These are phyloP conservation scores for Eupithecia centaureata DNA, from an alignment of 2,888 invertebrate species.

Conservation along the genomic window DNA sequence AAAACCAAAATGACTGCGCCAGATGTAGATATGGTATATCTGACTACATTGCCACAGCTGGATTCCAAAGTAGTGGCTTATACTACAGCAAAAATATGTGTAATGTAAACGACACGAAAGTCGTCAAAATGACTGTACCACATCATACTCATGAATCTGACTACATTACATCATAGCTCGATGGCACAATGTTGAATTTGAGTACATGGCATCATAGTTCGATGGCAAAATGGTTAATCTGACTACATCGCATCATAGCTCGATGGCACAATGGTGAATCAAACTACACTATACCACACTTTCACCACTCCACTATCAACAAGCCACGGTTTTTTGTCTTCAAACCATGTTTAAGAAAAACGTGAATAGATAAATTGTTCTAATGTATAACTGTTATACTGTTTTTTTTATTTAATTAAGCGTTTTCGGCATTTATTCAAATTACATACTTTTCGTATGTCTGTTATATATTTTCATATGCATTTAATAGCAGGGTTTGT, in stretches of 20 bases:
- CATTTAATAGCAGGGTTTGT: constrained; percentile 22
- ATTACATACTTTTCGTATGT: background rate
- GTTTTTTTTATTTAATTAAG: background rate
- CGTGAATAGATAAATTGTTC: background rate
- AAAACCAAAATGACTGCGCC: background rate
- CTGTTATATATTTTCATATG: constrained; percentile 24
- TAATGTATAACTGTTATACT: background rate
- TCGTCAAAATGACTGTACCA: background rate
- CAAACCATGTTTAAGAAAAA: background rate
- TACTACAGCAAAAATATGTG: too few relatives aligned
- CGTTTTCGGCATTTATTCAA: background rate
- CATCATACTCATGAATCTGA: background rate
- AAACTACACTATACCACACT: background rate
- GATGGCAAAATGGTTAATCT: background rate
- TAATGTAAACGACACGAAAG: too few relatives aligned
- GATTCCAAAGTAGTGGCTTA: too few relatives aligned
- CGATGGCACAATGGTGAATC: background rate
- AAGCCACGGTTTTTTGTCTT: too few relatives aligned
- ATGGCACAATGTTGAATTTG: background rate
- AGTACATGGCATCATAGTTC: too few relatives aligned
- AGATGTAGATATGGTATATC: too few relatives aligned
- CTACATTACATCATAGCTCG: background rate
- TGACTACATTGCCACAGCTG: too few relatives aligned
- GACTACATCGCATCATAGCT: background rate
- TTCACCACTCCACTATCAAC: too few relatives aligned